Evolutionary conservation across 2,797 vertebrate genomes (phyloP), one percentile per base, ranked within the genome.

Genomic region (Lacerta bilineata): DNA sequence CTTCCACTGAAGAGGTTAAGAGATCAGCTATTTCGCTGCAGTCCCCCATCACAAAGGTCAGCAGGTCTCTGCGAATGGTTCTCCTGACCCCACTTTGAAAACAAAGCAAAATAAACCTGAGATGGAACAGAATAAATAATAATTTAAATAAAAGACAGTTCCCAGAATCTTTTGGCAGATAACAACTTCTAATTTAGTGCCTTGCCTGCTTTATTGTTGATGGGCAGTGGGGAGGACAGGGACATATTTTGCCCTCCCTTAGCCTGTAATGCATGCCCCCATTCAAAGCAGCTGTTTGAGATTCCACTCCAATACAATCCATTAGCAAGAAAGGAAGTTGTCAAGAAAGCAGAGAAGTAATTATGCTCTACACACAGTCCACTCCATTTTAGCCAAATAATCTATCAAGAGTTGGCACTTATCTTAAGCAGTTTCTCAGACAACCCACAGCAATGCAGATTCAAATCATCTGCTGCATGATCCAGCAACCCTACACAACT

Each of bases 331-430:
- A 80, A 81, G 77, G 25, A 79, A 36, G 39, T 39, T 74, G 71
- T 76, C 2, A 5, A n/a, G 71, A 85, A 85, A 66, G 71, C 71
- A 75, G 59, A 80, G 27, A 23, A 69, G 61, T 85, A 75, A 76
- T 85, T 89, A 76, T 75, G 76, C 29, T 36, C 33, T 89, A 89
- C 13, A 69, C 39, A 29, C 25, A 59, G 11, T 59, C 61, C 84
- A 82, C 80, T 76, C 41, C 33, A 89, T 75, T 66, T 85, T 50
- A 81, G 88, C 25, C 27, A 85, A 84, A 80, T 78, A 64, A 80
- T 66, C 68, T 68, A 55, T 81, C 41, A 82, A 59, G 15, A 8
- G 36, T 76, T 27, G 18, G 43, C 61, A 43, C 72, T 80, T 80
- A 36, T 55, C 76, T 79, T 80, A 59, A 55, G 66, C 77, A 41